These are phyloP conservation scores for Nomada fucata DNA, from an alignment of 2,888 invertebrate genomes.

Conservation along the genomic window DNA sequence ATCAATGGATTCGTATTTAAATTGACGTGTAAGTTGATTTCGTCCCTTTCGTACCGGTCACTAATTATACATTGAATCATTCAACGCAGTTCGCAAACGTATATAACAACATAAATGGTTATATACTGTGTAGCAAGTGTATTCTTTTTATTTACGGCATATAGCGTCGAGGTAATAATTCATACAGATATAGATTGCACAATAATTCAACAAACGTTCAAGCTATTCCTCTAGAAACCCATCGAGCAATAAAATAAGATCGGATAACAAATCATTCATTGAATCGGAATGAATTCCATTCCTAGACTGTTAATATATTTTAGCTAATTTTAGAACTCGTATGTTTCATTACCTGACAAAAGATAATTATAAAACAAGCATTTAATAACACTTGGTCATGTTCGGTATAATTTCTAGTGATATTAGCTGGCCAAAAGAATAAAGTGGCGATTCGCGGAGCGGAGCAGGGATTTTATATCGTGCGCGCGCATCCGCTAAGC, in stretches of 20 bases:
- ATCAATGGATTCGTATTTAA: not conserved
- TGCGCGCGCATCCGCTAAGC: conserved; percentile 51
- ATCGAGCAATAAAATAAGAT: not conserved
- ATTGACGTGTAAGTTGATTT: not conserved
- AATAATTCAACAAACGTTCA: not conserved
- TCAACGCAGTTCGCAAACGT: not conserved
- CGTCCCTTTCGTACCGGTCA: not conserved
- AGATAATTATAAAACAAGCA: not conserved
- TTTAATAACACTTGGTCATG: not conserved
- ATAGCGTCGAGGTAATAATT: not conserved
- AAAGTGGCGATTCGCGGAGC: conserved; percentile 28
- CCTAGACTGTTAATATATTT: not conserved
- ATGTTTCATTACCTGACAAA: conserved; percentile 2
- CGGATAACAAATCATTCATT: not conserved
- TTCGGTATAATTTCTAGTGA: conserved; percentile 46
- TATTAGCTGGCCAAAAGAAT: conserved; percentile 27
- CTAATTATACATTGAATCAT: not conserved
- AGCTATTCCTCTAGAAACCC: not conserved
- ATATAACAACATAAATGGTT: not conserved
- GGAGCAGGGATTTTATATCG: conserved; percentile 52
- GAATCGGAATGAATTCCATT: not conserved
- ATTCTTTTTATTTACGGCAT: not conserved
- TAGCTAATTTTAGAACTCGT: conserved; percentile 15
- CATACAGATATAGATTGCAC: not conserved
- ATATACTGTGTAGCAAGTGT: not conserved